Evolutionary conservation across 2,797 vertebrate genomes (phyloP).

Genomic region (Holocentrus rufus): DNA sequence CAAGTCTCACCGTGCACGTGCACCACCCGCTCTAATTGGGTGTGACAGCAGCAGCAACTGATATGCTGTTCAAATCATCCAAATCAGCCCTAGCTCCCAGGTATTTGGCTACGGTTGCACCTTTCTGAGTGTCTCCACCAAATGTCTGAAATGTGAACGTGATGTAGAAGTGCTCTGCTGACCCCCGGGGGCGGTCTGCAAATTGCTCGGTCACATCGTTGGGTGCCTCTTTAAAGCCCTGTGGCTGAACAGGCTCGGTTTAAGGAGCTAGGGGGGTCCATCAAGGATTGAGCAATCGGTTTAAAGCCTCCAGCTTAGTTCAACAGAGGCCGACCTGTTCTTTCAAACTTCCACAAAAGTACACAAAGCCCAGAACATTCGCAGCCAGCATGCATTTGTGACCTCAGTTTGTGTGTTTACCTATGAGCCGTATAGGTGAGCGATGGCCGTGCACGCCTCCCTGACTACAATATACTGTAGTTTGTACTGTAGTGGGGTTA

Average conservation of each 20-base stretch:
- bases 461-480: background rate
- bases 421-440: background rate
- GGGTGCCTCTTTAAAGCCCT: background rate
- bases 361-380: conserved; percentile 11
- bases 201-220: conserved; percentile 13
- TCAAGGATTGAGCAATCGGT: conserved; percentile 34
- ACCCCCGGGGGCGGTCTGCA: background rate
- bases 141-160: background rate
- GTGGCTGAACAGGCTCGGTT: background rate
- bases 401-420: conserved; percentile 5
- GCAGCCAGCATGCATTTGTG: background rate
- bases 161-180: background rate
- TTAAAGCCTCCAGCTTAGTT: conserved; percentile 41
- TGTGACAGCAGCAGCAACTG: conserved; percentile 9
- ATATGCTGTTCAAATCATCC: conserved; percentile 18
- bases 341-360: conserved; percentile 29
- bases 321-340: conserved; percentile 40
- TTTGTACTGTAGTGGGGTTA: conserved; percentile 17
- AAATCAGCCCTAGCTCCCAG: background rate
- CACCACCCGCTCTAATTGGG: conserved; percentile 19
- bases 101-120: background rate
- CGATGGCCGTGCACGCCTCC: background rate
- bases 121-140: conserved; percentile 5
- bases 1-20: conserved; percentile 31
- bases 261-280: conserved; percentile 4